Conservation (phyloP, 2,797 vertebrate species). For the Karalla daura region DNA sequence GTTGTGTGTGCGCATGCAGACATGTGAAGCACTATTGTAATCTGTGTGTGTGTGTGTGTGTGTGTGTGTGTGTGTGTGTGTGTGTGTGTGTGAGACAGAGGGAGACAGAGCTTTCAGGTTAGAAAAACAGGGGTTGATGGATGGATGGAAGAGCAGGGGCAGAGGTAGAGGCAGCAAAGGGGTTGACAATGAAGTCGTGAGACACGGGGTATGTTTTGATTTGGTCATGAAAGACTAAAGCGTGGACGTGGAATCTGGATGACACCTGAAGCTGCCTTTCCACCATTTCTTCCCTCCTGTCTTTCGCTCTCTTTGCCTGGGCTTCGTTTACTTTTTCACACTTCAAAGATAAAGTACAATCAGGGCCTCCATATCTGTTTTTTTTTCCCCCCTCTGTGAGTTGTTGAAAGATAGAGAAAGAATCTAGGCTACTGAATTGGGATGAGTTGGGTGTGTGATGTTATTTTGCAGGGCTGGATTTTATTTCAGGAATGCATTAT, state of each 20-base stretch:
- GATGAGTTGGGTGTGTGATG: slow-evolving; percentile 48
- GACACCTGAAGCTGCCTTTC: slow-evolving; percentile 65
- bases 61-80: background rate
- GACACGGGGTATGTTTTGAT: slow-evolving; percentile 73
- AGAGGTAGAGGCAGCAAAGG: slow-evolving; percentile 36
- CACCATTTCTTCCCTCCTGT: background rate
- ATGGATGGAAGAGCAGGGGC: slow-evolving; percentile 45
- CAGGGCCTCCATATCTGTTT: slow-evolving; percentile 62
- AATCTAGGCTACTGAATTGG: slow-evolving; percentile 51
- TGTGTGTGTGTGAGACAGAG: slow-evolving; percentile 4
- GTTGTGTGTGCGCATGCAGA: slow-evolving; percentile 1
- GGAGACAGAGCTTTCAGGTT: slow-evolving; percentile 53
- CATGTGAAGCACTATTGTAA: slow-evolving; percentile 19
- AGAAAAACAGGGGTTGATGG: slow-evolving; percentile 64
- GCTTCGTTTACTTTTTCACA: slow-evolving; percentile 71
- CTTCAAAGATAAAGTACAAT: slow-evolving; percentile 71
- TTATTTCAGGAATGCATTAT: slow-evolving; percentile 57
- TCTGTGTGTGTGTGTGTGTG: background rate
- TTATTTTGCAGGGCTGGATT: slow-evolving; percentile 42
- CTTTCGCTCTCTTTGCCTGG: slow-evolving; percentile 11
- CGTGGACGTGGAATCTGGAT: slow-evolving; percentile 61
- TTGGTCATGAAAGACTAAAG: slow-evolving; percentile 70
- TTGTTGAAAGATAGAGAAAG: slow-evolving; percentile 53
- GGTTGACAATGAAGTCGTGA: slow-evolving; percentile 59
- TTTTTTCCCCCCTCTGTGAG: slow-evolving; percentile 19